Conservation (phyloP, 2,113 vertebrate genomes). For the Oceanites oceanicus region DNA sequence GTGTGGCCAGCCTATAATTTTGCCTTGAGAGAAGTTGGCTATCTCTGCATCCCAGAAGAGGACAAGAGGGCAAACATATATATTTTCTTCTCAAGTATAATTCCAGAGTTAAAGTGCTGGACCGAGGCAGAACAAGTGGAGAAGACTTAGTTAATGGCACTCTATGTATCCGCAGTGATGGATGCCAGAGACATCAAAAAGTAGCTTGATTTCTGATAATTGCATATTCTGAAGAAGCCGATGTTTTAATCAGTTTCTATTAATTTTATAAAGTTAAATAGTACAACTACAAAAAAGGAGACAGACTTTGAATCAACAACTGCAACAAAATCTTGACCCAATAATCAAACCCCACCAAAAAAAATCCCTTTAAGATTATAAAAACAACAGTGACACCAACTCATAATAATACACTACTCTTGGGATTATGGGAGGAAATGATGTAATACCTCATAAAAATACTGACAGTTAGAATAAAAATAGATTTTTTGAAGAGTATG, state of each 20-base stretch:
- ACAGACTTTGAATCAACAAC: neutral
- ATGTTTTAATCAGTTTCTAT: neutral
- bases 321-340: neutral
- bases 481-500: neutral
- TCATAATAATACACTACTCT: neutral
- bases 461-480: neutral
- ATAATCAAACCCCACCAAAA: rapidly evolving
- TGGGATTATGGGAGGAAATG: neutral
- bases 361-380: neutral
- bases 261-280: neutral
- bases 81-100: neutral
- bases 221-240: neutral
- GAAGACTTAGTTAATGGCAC: neutral
- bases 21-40: neutral
- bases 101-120: neutral
- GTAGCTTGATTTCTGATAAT: neutral
- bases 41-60: neutral
- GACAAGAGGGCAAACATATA: neutral
- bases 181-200: neutral
- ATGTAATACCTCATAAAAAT: neutral
- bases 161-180: neutral
- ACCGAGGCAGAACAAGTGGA: neutral
- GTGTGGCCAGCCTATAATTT: neutral
- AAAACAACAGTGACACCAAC: neutral
- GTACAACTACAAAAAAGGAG: neutral